These are phyloP conservation scores for Danio rerio DNA, from an alignment of 2,113 vertebrate species.

Conservation along the genomic window GRCz12tu NC_133199.1:32658001-32658500, in stretches of 20 bases:
- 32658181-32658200: constrained; percentile 44
- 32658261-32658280: constrained; percentile 11
- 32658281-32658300: constrained; percentile 9
- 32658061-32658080: constrained; percentile 20
- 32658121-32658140: constrained; percentile 53
- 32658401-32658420: constrained; percentile 3
- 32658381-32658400: constrained; percentile 25
- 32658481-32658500: not conserved
- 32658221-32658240: constrained; percentile 36
- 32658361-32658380: not conserved
- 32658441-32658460: not conserved
- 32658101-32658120: constrained; percentile 32
- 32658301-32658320: not conserved
- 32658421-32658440: not conserved
- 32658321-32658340: constrained; percentile 7
- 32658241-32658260: constrained; percentile 38
- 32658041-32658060: not conserved
- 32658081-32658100: constrained; percentile 55
- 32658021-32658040: constrained; percentile 24
- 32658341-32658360: not conserved
- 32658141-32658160: constrained; percentile 62
- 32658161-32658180: constrained; percentile 55
- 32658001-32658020: constrained; percentile 3
- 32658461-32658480: constrained; percentile 4
- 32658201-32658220: constrained; percentile 33